phyloP scores from a whole-genome alignment of 2,113 vertebrate genomes.

The Antennarius striatus region DNA sequence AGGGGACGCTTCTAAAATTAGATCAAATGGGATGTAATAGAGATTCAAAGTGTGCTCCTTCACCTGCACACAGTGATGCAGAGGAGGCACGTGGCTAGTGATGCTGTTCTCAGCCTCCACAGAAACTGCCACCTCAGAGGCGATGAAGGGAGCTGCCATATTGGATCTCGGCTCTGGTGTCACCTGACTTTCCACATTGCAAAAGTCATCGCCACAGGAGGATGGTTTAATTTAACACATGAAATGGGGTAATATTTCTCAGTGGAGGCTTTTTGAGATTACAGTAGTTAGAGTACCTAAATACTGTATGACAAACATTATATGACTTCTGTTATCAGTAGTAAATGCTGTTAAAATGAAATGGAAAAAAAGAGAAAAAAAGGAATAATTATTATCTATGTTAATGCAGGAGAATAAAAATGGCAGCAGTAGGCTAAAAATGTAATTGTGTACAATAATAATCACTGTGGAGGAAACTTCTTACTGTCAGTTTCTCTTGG shows the following conservation, averaged over 20 bases:
- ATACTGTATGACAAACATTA: too few relatives aligned
- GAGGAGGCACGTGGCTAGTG: slow-evolving; percentile 66
- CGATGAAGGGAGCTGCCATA: slow-evolving; percentile 68
- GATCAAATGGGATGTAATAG: slow-evolving; percentile 34
- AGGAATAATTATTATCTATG: background rate
- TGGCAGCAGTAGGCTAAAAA: background rate
- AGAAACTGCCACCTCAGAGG: slow-evolving; percentile 74
- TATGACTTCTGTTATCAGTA: too few relatives aligned
- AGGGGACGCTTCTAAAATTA: slow-evolving; percentile 60
- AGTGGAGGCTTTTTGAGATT: background rate
- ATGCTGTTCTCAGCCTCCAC: slow-evolving; percentile 64
- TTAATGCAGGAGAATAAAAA: background rate
- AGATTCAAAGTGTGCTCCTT: slow-evolving; percentile 56
- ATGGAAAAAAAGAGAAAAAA: background rate
- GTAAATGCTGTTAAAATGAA: background rate
- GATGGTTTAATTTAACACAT: slow-evolving; percentile 10
- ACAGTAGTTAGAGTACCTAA: too few relatives aligned
- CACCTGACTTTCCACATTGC: slow-evolving; percentile 69
- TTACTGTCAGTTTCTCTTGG: slow-evolving; percentile 67
- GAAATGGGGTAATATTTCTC: background rate
- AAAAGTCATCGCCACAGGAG: slow-evolving; percentile 29
- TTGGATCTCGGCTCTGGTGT: slow-evolving; percentile 65
- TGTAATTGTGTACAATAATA: slow-evolving; percentile 13
- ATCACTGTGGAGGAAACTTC: slow-evolving; percentile 41
- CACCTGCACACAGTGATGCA: slow-evolving; percentile 69